Conservation (phyloP, 2,113 vertebrate species). For the Cervus canadensis region DNA sequence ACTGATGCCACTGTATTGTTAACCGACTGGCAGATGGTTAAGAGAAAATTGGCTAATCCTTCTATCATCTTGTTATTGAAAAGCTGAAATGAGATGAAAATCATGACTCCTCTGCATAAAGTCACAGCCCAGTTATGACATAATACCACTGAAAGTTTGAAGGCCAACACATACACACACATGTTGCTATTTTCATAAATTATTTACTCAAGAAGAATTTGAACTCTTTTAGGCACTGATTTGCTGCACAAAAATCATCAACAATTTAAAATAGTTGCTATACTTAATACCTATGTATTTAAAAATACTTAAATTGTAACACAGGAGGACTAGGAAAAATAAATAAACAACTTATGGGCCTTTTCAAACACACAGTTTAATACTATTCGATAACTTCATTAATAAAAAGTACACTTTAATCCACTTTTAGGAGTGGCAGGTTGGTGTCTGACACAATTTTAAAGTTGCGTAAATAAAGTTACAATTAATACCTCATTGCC, state of each 20-base stretch:
- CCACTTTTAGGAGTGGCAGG: background rate
- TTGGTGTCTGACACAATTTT: background rate
- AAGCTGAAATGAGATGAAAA: conserved; percentile 22
- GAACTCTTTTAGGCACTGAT: background rate
- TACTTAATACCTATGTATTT: background rate
- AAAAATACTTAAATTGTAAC: background rate
- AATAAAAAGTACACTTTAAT: conserved; percentile 16
- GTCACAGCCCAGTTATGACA: background rate
- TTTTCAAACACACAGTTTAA: background rate
- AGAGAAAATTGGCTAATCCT: conserved; percentile 10
- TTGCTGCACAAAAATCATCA: conserved; percentile 23
- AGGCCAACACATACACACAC: background rate
- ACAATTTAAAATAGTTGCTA: background rate
- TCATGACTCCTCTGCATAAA: background rate
- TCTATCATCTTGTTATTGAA: conserved; percentile 21
- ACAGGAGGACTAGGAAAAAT: background rate
- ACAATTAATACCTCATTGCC: background rate
- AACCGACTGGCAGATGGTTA: background rate
- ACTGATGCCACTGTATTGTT: background rate
- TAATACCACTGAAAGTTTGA: background rate
- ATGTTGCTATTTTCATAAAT: background rate
- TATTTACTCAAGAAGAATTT: conserved; percentile 21
- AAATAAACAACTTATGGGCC: background rate
- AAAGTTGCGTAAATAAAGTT: background rate
- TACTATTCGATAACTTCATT: background rate